phyloP scores from a whole-genome alignment of 2,888 invertebrate genomes.

The Brenthis daphne region DNA sequence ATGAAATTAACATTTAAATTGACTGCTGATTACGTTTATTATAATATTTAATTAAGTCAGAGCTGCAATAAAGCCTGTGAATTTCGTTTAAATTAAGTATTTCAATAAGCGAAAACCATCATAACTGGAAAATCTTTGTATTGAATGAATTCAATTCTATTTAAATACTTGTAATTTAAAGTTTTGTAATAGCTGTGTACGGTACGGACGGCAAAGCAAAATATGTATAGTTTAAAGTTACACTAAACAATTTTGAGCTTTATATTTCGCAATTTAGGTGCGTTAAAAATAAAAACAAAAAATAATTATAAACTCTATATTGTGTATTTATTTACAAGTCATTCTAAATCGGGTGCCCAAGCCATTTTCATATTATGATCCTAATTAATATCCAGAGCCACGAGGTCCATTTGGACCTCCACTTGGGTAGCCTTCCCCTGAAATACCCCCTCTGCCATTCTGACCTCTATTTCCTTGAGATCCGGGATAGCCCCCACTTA shows the following conservation, averaged over 20 bases:
- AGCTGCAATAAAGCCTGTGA: constrained; percentile 20
- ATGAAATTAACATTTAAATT: constrained; percentile 27
- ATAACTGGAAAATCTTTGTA: constrained; percentile 8
- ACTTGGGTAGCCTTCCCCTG: constrained; percentile 63
- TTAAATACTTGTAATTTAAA: constrained; percentile 9
- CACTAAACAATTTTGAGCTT: too few species aligned
- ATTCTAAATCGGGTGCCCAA: constrained; percentile 3
- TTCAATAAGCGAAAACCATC: constrained; percentile 20
- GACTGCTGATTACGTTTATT: constrained; percentile 32
- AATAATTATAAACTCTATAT: constrained; percentile 11
- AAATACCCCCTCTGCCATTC: constrained; percentile 28
- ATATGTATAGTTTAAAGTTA: too few species aligned
- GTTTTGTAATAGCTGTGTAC: neutral
- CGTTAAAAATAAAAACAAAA: constrained; percentile 9
- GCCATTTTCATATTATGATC: neutral
- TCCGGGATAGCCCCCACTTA: constrained; percentile 47
- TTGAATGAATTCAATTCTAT: constrained; percentile 2
- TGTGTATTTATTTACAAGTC: constrained; percentile 31
- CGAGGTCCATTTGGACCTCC: constrained; percentile 68
- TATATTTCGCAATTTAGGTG: neutral
- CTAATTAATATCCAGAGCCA: constrained; percentile 70
- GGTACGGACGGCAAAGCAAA: too few species aligned
- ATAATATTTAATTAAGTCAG: constrained; percentile 27
- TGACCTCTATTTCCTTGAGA: constrained; percentile 39
- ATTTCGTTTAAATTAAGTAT: constrained; percentile 21